Conservation (phyloP, 2,797 vertebrate species). For the Cetoscarus ocellatus region DNA sequence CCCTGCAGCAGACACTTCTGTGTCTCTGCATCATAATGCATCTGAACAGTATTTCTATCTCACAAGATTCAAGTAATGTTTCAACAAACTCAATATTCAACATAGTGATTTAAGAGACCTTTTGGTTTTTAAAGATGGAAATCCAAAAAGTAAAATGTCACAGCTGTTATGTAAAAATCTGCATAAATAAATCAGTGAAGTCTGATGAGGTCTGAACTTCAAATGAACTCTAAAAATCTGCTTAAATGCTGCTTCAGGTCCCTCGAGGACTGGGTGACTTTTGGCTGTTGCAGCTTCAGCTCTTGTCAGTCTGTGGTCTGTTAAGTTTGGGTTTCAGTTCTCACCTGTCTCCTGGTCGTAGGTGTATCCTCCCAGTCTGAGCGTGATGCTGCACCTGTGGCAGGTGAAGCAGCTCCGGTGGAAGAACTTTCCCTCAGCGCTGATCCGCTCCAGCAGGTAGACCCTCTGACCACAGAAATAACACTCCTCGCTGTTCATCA, state of each 20-base stretch:
- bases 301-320: not conserved
- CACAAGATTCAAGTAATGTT: not conserved
- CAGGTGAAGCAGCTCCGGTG: constrained; percentile 94
- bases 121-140: not conserved
- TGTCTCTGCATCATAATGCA: no score
- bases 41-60: not conserved
- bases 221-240: not conserved
- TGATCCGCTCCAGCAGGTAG: constrained; percentile 91
- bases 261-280: not conserved
- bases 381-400: constrained; percentile 84
- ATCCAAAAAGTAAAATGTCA: not conserved
- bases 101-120: not conserved
- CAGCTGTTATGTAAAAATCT: not conserved
- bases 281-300: not conserved
- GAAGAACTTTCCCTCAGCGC: constrained; percentile 92
- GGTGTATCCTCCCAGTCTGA: constrained; percentile 89
- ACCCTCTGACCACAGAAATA: constrained; percentile 89
- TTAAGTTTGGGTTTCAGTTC: not conserved
- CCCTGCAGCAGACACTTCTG: no score
- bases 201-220: not conserved
- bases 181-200: constrained; percentile 2
- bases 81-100: not conserved
- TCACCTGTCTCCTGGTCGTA: constrained; percentile 87
- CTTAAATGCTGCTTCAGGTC: not conserved
- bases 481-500: constrained; percentile 85